A percentile compares a stretch with the other conserved stretches of the same genome.
Evolutionary conservation across 1,140 invertebrate genomes (phyloP).

Genomic region (Penaeus japonicus): DNA sequence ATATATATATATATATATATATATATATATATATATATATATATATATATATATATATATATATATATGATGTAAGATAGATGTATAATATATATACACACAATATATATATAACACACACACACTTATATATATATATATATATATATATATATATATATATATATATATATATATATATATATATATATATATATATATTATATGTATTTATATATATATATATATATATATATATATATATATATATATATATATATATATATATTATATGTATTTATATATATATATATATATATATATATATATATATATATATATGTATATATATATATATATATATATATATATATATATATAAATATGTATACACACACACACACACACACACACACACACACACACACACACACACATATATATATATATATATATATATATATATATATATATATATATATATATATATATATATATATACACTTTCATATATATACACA

Average conservation of each 20-base stretch:
- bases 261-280: not conserved
- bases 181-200: not conserved
- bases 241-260: not conserved
- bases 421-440: not conserved
- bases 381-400: too few relatives aligned
- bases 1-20: not conserved
- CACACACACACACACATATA: not conserved
- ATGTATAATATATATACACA: not conserved
- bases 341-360: not conserved
- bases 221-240: not conserved
- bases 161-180: not conserved
- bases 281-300: not conserved
- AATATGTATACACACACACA: not conserved
- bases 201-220: not conserved
- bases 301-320: not conserved
- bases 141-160: not conserved
- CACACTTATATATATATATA: not conserved
- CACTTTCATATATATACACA: not conserved
- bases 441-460: not conserved
- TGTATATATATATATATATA: not conserved
- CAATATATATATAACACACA: not conserved
- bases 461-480: not conserved
- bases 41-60: not conserved
- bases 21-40: not conserved
- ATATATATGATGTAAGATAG: not conserved